These are phyloP conservation scores for Mizuhopecten yessoensis DNA, from an alignment of 1,140 invertebrate species.

Conservation along the genomic window DNA sequence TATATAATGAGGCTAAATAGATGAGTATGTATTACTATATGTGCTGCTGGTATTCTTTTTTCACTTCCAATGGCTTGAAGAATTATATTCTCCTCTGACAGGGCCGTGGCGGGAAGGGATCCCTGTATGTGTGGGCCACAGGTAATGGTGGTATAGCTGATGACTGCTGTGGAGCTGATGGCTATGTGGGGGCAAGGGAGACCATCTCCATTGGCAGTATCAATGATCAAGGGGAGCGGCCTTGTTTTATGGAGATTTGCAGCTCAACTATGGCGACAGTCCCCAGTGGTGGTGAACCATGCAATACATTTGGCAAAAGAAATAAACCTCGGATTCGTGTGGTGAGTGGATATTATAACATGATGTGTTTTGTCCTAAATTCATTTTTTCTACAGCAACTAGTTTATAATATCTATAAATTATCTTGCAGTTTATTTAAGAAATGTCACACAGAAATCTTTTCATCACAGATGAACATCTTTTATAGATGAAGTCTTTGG, in stretches of 20 bases:
- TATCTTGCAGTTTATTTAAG: no score
- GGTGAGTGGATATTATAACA: constrained; percentile 64
- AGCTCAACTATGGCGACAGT: constrained; percentile 83
- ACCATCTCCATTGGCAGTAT: constrained; percentile 83
- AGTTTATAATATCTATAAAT: no score
- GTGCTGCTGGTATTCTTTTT: no score
- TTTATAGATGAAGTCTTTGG: no score
- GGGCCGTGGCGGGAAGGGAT: constrained; percentile 83
- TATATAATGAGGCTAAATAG: no score
- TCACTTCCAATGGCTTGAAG: no score
- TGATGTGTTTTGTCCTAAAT: not conserved
- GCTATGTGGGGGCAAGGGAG: constrained; percentile 83
- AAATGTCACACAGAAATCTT: no score
- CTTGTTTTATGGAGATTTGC: constrained; percentile 84
- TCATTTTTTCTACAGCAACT: no score
- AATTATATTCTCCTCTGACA: constrained; percentile 60
- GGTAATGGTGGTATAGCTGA: constrained; percentile 83
- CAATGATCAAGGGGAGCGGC: constrained; percentile 76
- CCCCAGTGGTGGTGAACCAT: constrained; percentile 80
- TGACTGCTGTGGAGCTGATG: constrained; percentile 84
- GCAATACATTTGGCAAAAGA: constrained; percentile 47
- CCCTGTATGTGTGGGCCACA: constrained; percentile 84
- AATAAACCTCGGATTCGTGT: constrained; percentile 76
- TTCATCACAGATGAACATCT: no score
- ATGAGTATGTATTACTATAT: no score